Conservation (phyloP, 2,113 vertebrate genomes). For the Columba janthina region DNA sequence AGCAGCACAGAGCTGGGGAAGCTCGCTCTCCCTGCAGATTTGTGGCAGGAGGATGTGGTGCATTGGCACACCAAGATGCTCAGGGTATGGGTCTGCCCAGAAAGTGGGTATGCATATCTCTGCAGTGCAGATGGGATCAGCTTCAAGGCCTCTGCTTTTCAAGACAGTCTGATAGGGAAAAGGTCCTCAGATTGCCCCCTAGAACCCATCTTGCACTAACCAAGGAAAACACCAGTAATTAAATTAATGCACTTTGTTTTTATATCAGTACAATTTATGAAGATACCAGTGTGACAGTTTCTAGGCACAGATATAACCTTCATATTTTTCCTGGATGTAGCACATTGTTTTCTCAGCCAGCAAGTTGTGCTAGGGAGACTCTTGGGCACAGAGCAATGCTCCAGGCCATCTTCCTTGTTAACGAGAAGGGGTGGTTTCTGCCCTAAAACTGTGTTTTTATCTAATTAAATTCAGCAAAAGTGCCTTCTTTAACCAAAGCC, state of each 20-base stretch:
- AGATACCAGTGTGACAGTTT: conserved; percentile 78
- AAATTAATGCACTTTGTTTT: conserved; percentile 73
- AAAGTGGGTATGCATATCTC: not conserved
- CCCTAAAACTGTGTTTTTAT: conserved; percentile 63
- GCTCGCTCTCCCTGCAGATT: not conserved
- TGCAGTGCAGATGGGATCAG: not conserved
- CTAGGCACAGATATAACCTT: conserved; percentile 70
- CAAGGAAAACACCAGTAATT: conserved; percentile 69
- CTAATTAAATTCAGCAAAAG: conserved; percentile 71
- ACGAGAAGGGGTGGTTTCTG: conserved; percentile 44
- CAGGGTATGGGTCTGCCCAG: fast-evolving
- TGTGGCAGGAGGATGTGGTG: not conserved
- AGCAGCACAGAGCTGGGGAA: not conserved
- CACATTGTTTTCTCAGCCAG: conserved; percentile 77
- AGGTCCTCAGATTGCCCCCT: not conserved
- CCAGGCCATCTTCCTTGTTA: conserved; percentile 61
- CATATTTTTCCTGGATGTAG: conserved; percentile 76
- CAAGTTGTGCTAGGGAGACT: conserved; percentile 61
- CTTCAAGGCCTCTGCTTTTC: not conserved
- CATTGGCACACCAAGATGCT: fast-evolving
- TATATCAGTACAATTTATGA: conserved; percentile 66
- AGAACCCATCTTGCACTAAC: conserved; percentile 53
- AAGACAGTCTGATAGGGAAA: conserved; percentile 37
- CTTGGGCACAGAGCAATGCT: conserved; percentile 39
- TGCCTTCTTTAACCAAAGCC: conserved; percentile 47